Conservation (phyloP, 2,888 invertebrate genomes). For the Drosophila buzzatii region DNA sequence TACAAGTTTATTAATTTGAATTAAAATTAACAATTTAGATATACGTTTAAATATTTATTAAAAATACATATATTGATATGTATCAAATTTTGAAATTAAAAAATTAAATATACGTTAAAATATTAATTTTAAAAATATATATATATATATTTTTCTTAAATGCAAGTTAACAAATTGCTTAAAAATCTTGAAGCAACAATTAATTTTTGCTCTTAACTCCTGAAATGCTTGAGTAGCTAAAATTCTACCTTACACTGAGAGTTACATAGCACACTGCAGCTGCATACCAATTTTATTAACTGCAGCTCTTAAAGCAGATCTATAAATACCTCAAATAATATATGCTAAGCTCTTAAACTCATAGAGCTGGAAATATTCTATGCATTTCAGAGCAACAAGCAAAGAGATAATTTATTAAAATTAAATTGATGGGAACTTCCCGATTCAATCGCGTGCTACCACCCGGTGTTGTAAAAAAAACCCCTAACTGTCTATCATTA, state of each 20-base stretch:
- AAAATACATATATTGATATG: no score
- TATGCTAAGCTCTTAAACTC: neutral
- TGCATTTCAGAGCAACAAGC: neutral
- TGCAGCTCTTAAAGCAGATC: neutral
- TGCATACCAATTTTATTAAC: neutral
- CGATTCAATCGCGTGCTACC: constrained; percentile 5
- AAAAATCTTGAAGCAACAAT: neutral
- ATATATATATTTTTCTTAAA: no score
- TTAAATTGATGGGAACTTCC: constrained; percentile 19
- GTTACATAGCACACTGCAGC: neutral
- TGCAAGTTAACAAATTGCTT: no score
- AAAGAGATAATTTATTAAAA: neutral
- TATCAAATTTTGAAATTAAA: no score
- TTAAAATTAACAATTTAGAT: neutral
- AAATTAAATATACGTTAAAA: no score
- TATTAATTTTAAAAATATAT: no score
- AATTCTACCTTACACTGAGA: no score
- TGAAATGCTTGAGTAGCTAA: neutral
- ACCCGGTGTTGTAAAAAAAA: neutral
- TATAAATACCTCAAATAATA: neutral
- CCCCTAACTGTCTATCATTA: constrained; percentile 7
- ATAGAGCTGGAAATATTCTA: neutral
- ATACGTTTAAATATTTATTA: no score
- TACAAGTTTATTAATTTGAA: neutral
- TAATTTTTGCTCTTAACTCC: no score